Conservation (phyloP, 2,113 vertebrate species). For the Larimichthys crocea region DNA sequence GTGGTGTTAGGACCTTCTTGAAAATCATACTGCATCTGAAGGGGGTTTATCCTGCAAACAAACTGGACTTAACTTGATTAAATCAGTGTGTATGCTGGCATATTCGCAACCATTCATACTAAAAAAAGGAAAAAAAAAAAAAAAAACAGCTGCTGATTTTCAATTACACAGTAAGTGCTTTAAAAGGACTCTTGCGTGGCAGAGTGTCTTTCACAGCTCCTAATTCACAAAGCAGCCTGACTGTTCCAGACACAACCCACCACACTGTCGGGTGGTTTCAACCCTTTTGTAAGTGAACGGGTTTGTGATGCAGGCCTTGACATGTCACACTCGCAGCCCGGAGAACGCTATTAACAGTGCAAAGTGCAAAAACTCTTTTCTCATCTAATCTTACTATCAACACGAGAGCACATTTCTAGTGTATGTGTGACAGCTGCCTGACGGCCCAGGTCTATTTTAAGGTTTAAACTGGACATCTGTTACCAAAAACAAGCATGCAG, state of each 20-base stretch:
- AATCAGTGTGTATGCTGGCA: slow-evolving; percentile 48
- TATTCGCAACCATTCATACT: slow-evolving; percentile 30
- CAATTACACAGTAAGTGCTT: slow-evolving; percentile 56
- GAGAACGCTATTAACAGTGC: slow-evolving; percentile 34
- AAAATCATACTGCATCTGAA: slow-evolving; percentile 22
- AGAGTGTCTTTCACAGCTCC: slow-evolving; percentile 48
- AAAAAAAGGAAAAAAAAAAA: background rate
- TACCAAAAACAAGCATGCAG: background rate
- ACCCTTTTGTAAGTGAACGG: slow-evolving; percentile 29
- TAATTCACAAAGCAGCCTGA: slow-evolving; percentile 43
- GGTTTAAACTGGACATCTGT: slow-evolving; percentile 40
- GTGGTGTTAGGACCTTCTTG: background rate
- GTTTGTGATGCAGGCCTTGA: slow-evolving; percentile 45
- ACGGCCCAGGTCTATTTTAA: slow-evolving; percentile 30
- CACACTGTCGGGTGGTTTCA: slow-evolving; percentile 37
- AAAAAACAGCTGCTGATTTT: slow-evolving; percentile 53
- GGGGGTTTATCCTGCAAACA: slow-evolving; percentile 35
- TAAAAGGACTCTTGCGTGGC: slow-evolving; percentile 39
- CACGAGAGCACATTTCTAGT: slow-evolving; percentile 23
- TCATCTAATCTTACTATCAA: slow-evolving; percentile 39
- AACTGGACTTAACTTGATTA: slow-evolving; percentile 37
- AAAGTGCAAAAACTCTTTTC: slow-evolving; percentile 28
- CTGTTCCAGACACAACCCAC: slow-evolving; percentile 43
- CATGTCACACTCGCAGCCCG: slow-evolving; percentile 33
- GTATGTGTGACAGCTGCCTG: slow-evolving; percentile 20